Evolutionary conservation across 2,797 vertebrate genomes (phyloP), one percentile per base, ranked within the genome.

Genomic region (Alouatta caraya): DNA sequence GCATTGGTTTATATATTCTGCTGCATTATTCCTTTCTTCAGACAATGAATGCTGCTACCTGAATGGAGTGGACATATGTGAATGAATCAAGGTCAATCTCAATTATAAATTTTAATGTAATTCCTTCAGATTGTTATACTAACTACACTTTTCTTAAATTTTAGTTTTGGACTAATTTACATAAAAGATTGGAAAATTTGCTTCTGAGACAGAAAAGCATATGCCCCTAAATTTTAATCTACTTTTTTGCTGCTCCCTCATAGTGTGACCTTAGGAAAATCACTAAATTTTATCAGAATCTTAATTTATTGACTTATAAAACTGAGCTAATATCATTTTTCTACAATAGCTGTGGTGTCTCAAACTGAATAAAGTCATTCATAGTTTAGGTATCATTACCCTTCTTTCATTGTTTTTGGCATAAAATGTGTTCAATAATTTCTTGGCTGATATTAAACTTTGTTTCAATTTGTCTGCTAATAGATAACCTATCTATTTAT

Each of bases 391-490:
- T 64, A 44, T 39, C 52, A n/a, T 73, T 86, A 86, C 33, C 55
- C n/a, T 82, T 82, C 67, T 94, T 85, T 22, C 86, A 84, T 39
- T 87, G 28, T 76, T 94, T 81, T n/a, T 82, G 22, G 82, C 82
- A 94, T 13, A 67, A 59, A 22, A 15, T 59, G 2, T 82, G n/a
- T 52, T 78, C 52, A 88, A 26, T 44, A 92, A 52, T n/a, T 88
- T 11, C 57, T 87, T 83, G 17, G n/a, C 28, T 88, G 86, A 50
- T 42, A 82, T 5, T 26, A 42, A 57, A 52, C 48, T 87, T 19
- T 83, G 39, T 67, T 91, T 48, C 94, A 61, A 76, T 91, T 78
- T 88, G n/a, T 42, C n/a, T 78, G 72, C 59, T 96, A 88, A 83
- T 42, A 91, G 37, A 78, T 21, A 42, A 42, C 59, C 46, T 50